Conservation (phyloP, 2,888 invertebrate genomes). For the Lissonota sp. region DNA sequence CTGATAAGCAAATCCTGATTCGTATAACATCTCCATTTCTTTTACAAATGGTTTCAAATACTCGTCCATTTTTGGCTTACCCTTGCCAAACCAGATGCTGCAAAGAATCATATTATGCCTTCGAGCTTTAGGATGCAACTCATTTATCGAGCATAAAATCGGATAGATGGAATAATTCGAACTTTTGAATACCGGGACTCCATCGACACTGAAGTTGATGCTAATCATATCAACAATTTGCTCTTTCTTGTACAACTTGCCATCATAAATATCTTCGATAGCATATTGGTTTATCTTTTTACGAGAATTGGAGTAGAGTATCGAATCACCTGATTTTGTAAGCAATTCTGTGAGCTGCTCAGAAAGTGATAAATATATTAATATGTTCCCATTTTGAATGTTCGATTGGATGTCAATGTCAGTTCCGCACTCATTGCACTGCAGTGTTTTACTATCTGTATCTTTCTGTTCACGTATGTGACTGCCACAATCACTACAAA, state of each 20-base stretch:
- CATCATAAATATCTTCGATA: constrained; percentile 53
- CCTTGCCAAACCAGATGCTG: constrained; percentile 48
- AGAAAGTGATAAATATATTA: constrained; percentile 30
- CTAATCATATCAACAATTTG: constrained; percentile 40
- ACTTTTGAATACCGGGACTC: constrained; percentile 46
- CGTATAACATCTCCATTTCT: constrained; percentile 19
- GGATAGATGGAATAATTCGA: constrained; percentile 55
- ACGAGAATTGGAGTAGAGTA: neutral
- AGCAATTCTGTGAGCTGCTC: constrained; percentile 32
- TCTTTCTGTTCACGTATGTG: constrained; percentile 20
- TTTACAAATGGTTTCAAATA: constrained; percentile 46
- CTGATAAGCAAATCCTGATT: constrained; percentile 36
- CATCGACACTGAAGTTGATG: constrained; percentile 42
- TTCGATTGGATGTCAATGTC: constrained; percentile 13
- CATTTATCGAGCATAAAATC: constrained; percentile 49
- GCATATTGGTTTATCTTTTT: constrained; percentile 10
- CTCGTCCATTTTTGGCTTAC: constrained; percentile 43
- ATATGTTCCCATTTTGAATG: constrained; percentile 21
- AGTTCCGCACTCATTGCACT: constrained; percentile 16
- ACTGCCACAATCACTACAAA: constrained; percentile 29
- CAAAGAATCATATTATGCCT: constrained; percentile 29
- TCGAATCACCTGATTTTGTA: constrained; percentile 11
- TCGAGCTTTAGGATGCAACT: constrained; percentile 28
- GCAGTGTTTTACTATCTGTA: neutral
- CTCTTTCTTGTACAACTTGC: constrained; percentile 28